These are phyloP conservation scores for Cydia amplana DNA, from an alignment of 1,140 invertebrate genomes.

Conservation along the genomic window DNA sequence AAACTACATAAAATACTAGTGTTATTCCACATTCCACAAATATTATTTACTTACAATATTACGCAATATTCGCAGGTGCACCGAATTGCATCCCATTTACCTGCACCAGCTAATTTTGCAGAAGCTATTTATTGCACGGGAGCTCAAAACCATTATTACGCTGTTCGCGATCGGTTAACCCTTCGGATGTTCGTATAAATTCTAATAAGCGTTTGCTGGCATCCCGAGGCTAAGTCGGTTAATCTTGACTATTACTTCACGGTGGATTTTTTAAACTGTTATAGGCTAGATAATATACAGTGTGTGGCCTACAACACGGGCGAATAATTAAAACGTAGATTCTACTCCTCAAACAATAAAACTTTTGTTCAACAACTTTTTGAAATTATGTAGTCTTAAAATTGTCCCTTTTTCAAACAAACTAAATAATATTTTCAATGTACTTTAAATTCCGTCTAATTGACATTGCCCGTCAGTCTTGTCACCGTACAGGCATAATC, in stretches of 20 bases:
- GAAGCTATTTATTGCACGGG: conserved; percentile 5
- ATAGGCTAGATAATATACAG: too few species aligned
- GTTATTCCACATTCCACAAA: background rate
- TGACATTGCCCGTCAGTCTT: too few species aligned
- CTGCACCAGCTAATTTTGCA: background rate
- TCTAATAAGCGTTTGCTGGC: conserved; percentile 66
- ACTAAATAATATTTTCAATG: too few species aligned
- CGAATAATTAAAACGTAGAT: too few species aligned
- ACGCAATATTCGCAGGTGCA: conserved; percentile 1
- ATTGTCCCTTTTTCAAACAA: too few species aligned
- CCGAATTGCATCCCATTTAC: conserved; percentile 3
- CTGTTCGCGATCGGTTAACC: conserved; percentile 14
- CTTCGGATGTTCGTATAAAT: conserved; percentile 54
- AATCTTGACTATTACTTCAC: conserved; percentile 71
- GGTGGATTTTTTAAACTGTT: conserved; percentile 53
- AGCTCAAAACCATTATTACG: conserved; percentile 21
- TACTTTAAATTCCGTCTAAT: too few species aligned
- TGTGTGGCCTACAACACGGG: too few species aligned
- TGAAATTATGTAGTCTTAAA: too few species aligned
- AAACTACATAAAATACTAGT: too few species aligned
- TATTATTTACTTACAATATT: background rate
- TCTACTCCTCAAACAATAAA: too few species aligned
- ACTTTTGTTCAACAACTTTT: too few species aligned
- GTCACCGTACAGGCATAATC: too few species aligned
- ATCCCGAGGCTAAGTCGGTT: conserved; percentile 68